A percentile compares a stretch with the other conserved stretches of the same genome.
These are phyloP conservation scores for Parnassius orleans DNA, from an alignment of 2,888 invertebrate species.

Conservation along the genomic window DNA sequence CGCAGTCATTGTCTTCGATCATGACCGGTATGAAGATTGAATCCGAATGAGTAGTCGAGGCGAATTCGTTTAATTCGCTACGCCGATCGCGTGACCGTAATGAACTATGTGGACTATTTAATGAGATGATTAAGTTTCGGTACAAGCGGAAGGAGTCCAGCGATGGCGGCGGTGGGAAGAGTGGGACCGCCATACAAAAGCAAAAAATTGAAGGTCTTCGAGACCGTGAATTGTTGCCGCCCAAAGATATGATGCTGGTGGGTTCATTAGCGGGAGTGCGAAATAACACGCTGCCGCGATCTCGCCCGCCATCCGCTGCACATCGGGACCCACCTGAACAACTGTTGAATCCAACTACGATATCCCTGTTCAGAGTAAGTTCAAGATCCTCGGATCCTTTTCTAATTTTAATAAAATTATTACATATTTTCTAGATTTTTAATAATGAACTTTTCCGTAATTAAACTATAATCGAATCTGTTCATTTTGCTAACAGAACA, in stretches of 20 bases:
- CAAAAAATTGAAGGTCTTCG: conserved; percentile 72
- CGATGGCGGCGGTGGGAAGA: conserved; percentile 49
- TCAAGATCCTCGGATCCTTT: conserved; percentile 8
- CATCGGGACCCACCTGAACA: conserved; percentile 50
- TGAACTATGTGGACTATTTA: conserved; percentile 59
- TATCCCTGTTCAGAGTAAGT: conserved; percentile 74
- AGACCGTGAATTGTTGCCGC: conserved; percentile 69
- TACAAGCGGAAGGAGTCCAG: conserved; percentile 82
- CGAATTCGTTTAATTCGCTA: conserved; percentile 42
- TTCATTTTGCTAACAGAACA: too few species aligned
- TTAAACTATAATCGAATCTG: too few species aligned
- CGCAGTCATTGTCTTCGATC: conserved; percentile 62
- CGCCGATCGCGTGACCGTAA: conserved; percentile 42
- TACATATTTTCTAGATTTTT: too few species aligned
- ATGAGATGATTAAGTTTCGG: conserved; percentile 84
- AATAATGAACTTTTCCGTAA: too few species aligned
- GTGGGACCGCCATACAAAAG: conserved; percentile 66
- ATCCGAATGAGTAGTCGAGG: conserved; percentile 44
- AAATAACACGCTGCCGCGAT: conserved; percentile 71
- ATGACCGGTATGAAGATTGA: conserved; percentile 52
- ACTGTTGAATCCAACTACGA: conserved; percentile 61
- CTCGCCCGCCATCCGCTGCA: conserved; percentile 56
- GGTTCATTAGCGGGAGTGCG: conserved; percentile 66
- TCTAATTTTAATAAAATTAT: too few species aligned
- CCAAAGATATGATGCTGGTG: conserved; percentile 67